phyloP scores from a whole-genome alignment of 2,888 invertebrate genomes.

The Oasisia sp. region DNA sequence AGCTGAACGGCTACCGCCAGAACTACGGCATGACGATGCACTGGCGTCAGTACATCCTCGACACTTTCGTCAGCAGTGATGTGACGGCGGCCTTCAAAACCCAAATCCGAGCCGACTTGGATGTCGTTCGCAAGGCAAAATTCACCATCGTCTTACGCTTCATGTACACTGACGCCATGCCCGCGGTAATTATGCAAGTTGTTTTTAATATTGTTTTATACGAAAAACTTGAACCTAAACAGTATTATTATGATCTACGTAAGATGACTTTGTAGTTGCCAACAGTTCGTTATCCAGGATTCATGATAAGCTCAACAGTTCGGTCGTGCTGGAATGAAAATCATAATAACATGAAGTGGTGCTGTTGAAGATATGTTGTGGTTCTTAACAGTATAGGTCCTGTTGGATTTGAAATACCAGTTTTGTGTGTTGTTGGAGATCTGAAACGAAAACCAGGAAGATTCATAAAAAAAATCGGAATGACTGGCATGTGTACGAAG shows the following conservation, averaged over 20 bases:
- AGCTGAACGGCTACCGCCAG: neutral
- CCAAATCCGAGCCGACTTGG: slow-evolving; percentile 19
- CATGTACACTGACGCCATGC: slow-evolving; percentile 18
- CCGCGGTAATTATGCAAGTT: neutral
- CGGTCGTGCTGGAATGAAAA: no score
- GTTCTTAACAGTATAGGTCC: no score
- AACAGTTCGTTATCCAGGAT: no score
- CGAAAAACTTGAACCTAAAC: neutral
- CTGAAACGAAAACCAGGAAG: no score
- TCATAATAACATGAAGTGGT: no score
- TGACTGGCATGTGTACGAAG: no score
- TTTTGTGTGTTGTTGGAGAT: no score
- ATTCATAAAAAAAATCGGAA: no score
- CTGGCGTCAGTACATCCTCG: neutral
- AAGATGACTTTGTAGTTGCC: no score
- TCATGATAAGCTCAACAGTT: no score
- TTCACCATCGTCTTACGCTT: slow-evolving; percentile 5
- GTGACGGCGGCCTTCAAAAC: neutral
- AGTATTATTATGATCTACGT: neutral
- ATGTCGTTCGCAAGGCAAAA: neutral
- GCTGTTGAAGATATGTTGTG: no score
- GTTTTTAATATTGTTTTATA: neutral
- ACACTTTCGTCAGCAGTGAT: neutral
- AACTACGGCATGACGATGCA: neutral
- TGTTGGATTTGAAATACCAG: no score